Evolutionary conservation across 2,113 vertebrate species (phyloP).

Genomic region (Trichechus manatus): DNA sequence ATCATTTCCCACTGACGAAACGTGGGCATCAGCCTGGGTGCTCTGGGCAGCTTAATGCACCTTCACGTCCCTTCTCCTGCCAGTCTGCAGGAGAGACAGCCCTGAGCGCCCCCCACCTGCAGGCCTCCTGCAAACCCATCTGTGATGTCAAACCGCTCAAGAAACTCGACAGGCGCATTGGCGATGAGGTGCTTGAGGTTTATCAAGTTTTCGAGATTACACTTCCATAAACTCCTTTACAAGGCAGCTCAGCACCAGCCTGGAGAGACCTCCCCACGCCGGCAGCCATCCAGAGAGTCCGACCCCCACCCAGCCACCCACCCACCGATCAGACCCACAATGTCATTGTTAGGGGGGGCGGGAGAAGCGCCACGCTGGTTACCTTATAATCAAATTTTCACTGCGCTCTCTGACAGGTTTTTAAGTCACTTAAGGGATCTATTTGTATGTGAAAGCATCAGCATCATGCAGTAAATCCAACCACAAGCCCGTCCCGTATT

Average conservation of each 20-base stretch:
- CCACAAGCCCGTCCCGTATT: constrained; percentile 91
- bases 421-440: constrained; percentile 93
- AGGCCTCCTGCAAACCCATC: not conserved
- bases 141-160: constrained; percentile 31
- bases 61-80: not conserved
- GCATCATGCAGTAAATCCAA: constrained; percentile 95
- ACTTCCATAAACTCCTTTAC: constrained; percentile 79
- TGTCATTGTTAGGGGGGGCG: constrained; percentile 79
- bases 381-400: constrained; percentile 94
- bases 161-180: constrained; percentile 35
- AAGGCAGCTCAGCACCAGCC: constrained; percentile 3
- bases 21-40: fast-evolving
- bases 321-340: constrained; percentile 74
- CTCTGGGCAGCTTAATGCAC: fast-evolving
- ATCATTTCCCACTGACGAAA: not conserved
- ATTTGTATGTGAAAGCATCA: constrained; percentile 94
- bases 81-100: not conserved
- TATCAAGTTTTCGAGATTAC: constrained; percentile 84
- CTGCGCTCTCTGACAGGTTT: constrained; percentile 94
- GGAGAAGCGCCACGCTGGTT: constrained; percentile 80
- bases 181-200: constrained; percentile 80
- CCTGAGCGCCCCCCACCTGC: fast-evolving
- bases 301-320: constrained; percentile 64
- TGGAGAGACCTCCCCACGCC: not conserved
- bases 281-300: constrained; percentile 60